Base-by-base conservation (phyloP, 2,888 invertebrate species). In the Hydrotaea diabolus region DNA sequence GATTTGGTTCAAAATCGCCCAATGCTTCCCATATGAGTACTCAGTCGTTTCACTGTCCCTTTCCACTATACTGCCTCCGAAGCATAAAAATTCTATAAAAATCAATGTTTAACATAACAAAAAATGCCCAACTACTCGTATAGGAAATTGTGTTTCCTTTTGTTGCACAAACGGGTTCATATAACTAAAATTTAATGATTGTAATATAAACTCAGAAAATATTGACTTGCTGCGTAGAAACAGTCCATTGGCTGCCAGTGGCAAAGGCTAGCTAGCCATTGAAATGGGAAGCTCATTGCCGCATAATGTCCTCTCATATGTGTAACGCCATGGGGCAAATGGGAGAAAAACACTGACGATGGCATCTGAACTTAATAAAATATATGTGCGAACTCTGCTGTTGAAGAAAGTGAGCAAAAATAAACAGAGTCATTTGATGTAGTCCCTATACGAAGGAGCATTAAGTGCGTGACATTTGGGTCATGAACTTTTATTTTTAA, bases 161-260 rank as follows among this genome's bases (percentile, higher is more conserved):
- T 49, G 49, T 49, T 49, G 49, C 49, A 49, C 49, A n/a, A n/a
- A n/a, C n/a, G n/a, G n/a, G n/a, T n/a, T n/a, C n/a, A n/a, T n/a
- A n/a, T 31, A 62, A n/a, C 62, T 62, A 62, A 31, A 31, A 62
- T n/a, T 62, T 31, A 62, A 62, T 62, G 62, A 62, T 62, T 62
- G 62, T 17, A 36, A 62, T 62, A 62, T 62, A 62, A 62, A 62
- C 62, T 62, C 62, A 62, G 31, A 17, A 62, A 62, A 62, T 62
- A 62, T 62, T 31, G 17, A n/a, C 31, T 36, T 3, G 15, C 31
- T 62, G 7, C 31, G 9, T n/a, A 36, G 62, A 2, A 31, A 62
- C n/a, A n/a, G n/a, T n/a, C n/a, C n/a, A n/a, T n/a, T n/a, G n/a
- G n/a, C n/a, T n/a, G n/a, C n/a, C 0, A 62, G 2, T 62, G 8